Evolutionary conservation across 2,888 invertebrate species (phyloP).

Genomic region (Tachina grossa): DNA sequence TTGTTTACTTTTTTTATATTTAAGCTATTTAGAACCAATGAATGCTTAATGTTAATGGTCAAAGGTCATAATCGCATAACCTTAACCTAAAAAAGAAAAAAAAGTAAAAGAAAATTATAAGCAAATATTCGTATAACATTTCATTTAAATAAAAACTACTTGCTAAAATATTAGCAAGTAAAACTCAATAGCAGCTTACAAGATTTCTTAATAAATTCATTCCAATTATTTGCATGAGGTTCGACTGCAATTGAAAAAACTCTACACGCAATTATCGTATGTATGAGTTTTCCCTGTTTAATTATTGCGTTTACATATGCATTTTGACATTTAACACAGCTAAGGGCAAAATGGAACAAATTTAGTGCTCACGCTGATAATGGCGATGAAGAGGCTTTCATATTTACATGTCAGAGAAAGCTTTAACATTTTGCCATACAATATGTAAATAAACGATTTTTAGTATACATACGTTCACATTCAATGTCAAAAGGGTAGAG

Average conservation of each 20-base stretch:
- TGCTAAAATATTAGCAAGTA: background rate
- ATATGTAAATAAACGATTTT: constrained; percentile 19
- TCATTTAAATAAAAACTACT: background rate
- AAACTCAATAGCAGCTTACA: background rate
- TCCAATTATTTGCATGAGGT: background rate
- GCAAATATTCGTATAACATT: background rate
- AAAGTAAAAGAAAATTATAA: background rate
- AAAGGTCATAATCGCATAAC: constrained; percentile 1
- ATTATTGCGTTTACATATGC: constrained; percentile 2
- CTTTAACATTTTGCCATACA: constrained; percentile 59
- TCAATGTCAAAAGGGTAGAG: constrained; percentile 62
- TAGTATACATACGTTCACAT: background rate
- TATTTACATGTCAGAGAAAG: constrained; percentile 58
- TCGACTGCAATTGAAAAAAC: constrained; percentile 43
- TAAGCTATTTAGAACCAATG: background rate
- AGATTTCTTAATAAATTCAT: background rate
- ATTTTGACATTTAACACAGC: constrained; percentile 3
- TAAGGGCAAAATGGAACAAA: constrained; percentile 8
- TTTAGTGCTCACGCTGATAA: constrained; percentile 17
- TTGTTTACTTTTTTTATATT: too few species aligned
- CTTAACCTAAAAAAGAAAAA: background rate
- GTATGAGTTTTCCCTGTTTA: background rate
- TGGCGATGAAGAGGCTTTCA: constrained; percentile 10
- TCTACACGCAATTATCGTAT: constrained; percentile 40
- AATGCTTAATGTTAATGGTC: background rate